Evolutionary conservation across 2,888 invertebrate species (phyloP).

Genomic region (Erebia epiphron): DNA sequence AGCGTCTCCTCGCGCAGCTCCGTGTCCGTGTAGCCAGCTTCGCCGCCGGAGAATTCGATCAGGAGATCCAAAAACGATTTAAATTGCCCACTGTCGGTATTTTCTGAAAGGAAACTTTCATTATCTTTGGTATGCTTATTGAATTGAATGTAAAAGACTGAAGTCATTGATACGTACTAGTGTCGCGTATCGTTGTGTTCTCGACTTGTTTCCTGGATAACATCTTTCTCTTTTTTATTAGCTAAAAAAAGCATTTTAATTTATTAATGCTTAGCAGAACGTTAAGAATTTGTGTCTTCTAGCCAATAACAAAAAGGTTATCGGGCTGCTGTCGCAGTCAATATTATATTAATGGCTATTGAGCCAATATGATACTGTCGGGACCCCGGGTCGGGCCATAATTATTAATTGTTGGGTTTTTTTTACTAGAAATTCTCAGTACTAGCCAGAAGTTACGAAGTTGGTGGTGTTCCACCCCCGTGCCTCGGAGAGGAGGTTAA

Average conservation of each 20-base stretch:
- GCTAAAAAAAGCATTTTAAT: neutral
- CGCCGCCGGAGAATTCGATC: conserved; percentile 3
- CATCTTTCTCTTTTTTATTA: neutral
- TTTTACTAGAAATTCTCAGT: too few relatives aligned
- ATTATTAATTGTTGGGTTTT: too few relatives aligned
- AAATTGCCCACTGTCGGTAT: neutral
- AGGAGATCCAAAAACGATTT: conserved; percentile 11
- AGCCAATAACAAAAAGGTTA: too few relatives aligned
- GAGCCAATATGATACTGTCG: too few relatives aligned
- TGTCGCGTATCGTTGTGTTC: neutral
- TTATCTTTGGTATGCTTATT: neutral
- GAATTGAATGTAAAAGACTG: neutral
- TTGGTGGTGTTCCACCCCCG: too few relatives aligned
- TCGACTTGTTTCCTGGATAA: neutral
- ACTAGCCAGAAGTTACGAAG: too few relatives aligned
- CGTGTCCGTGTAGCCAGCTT: neutral
- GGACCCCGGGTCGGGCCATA: too few relatives aligned
- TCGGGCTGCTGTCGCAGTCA: too few relatives aligned
- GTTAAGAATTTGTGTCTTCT: neutral
- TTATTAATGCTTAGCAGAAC: neutral
- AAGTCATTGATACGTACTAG: neutral
- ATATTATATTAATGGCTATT: too few relatives aligned
- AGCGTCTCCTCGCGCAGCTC: conserved; percentile 6
- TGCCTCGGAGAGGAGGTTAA: too few relatives aligned
- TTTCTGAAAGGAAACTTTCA: neutral